Evolutionary conservation across 2,113 vertebrate genomes (phyloP).

Genomic region (Cyphomyrus plagiostoma): DNA sequence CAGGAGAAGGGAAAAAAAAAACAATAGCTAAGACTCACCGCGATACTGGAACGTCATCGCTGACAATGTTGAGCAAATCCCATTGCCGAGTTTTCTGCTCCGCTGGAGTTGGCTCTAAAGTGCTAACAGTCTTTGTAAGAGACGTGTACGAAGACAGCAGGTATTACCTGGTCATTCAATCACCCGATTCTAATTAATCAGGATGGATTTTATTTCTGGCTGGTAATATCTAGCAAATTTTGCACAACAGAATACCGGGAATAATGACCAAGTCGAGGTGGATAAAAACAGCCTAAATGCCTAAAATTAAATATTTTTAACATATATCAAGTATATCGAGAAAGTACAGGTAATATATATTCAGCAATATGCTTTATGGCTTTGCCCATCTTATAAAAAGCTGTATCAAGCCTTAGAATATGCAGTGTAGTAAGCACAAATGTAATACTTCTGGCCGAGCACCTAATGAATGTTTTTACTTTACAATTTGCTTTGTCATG

Average conservation of each 20-base stretch:
- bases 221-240: not conserved
- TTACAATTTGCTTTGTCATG: not conserved
- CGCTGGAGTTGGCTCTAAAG: not conserved
- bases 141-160: not conserved
- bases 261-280: not conserved
- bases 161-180: not conserved
- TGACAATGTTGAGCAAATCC: not conserved
- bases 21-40: not conserved
- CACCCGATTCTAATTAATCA: not conserved
- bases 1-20: conserved; percentile 56
- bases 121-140: not conserved
- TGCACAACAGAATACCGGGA: not conserved
- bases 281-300: not conserved
- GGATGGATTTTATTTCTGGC: not conserved
- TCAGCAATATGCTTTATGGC: not conserved
- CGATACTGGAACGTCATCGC: not conserved
- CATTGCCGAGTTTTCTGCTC: not conserved
- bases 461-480: conserved; percentile 4
- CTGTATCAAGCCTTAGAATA: not conserved
- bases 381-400: not conserved
- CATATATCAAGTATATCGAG: not conserved
- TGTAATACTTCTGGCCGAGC: not conserved
- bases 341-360: not conserved
- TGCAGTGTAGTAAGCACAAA: not conserved
- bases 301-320: not conserved